A percentile compares a stretch with the other conserved stretches of the same genome.
Evolutionary conservation across 2,113 vertebrate species (phyloP).

Genomic region (Paraplagusia blochii): DNA sequence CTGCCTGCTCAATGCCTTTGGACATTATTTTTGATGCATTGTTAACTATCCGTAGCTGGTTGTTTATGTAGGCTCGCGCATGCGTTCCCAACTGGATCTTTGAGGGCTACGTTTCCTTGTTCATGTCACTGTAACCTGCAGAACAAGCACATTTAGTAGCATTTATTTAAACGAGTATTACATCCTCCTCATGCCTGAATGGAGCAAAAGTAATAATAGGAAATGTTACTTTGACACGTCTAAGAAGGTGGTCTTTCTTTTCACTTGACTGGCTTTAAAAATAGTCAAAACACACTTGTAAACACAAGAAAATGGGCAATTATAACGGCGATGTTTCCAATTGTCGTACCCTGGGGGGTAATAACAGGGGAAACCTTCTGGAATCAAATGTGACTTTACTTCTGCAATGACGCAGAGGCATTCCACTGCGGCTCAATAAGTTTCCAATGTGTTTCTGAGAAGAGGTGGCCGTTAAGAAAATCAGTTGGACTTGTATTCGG

Average conservation of each 20-base stretch:
- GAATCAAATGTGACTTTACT: slow-evolving; percentile 48
- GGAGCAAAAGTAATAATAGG: slow-evolving; percentile 5
- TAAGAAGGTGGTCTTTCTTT: slow-evolving; percentile 31
- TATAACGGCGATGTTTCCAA: slow-evolving; percentile 57
- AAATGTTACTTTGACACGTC: slow-evolving; percentile 15
- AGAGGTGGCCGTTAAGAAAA: slow-evolving; percentile 30
- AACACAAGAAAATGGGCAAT: slow-evolving; percentile 52
- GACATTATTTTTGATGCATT: slow-evolving; percentile 49
- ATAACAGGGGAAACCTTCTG: slow-evolving; percentile 35
- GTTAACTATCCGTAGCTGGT: slow-evolving; percentile 42
- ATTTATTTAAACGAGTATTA: slow-evolving; percentile 14
- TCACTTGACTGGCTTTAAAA: slow-evolving; percentile 25
- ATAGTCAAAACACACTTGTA: slow-evolving; percentile 55
- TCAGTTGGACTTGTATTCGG: slow-evolving; percentile 27
- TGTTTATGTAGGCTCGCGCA: slow-evolving; percentile 22
- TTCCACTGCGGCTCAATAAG: slow-evolving; percentile 38
- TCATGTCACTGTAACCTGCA: slow-evolving; percentile 32
- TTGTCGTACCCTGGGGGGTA: slow-evolving; percentile 34
- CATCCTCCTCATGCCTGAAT: slow-evolving; percentile 6
- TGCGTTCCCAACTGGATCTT: slow-evolving; percentile 15
- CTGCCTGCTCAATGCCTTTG: slow-evolving; percentile 34
- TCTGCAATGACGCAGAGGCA: slow-evolving; percentile 37
- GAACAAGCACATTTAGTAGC: background rate
- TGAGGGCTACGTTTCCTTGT: slow-evolving; percentile 5
- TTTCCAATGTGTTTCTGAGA: slow-evolving; percentile 47